Evolutionary conservation across 2,113 vertebrate species (phyloP), one percentile per base, ranked within the genome.

Genomic region (Hippocampus zosterae): DNA sequence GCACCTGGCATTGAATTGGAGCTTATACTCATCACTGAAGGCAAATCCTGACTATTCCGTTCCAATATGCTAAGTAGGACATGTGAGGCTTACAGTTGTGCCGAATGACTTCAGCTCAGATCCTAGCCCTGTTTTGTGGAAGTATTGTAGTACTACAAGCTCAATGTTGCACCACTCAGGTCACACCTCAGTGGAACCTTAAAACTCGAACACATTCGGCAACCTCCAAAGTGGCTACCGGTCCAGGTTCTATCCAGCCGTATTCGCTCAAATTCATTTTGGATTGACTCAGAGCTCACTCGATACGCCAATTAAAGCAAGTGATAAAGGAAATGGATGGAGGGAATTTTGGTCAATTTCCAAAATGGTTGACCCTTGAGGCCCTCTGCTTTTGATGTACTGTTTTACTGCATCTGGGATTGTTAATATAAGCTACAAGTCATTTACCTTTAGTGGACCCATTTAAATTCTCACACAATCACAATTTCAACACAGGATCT

Each of bases 1-100:
- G 70, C 41, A 78, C 74, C 64, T 66, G 83, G 27, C 66, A 68
- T 75, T 80, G 52, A 73, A 77, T 76, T 60, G 70, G 29, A 70
- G 25, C 65, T 53, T 53, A 19, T 55, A 65, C 61, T 77, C 57
- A 18, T 18, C 23, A 64, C 64, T 81, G 44, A 81, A 83, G 76
- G 59, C 55, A 77, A 68, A 80, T 74, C 77, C 57, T 42, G 25
- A 72, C 61, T 60, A 25, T 79, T 80, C 11, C 61, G 18, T 71
- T 73, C 60, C 27, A 65, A 65, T 16, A 52, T 53, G 63, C 46
- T 42, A 70, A 82, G 74, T 63, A 63, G 71, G 69, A 57, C 75
- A 70, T 59, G 23, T 4, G 8, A 33, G 44, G 11, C 66, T 60
- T 42, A 78, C n/a, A 37, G 33, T 44, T 68, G 29, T 61, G 44